Base-by-base conservation (phyloP, 2,888 invertebrate species). In the Aspidapion aeneum region DNA sequence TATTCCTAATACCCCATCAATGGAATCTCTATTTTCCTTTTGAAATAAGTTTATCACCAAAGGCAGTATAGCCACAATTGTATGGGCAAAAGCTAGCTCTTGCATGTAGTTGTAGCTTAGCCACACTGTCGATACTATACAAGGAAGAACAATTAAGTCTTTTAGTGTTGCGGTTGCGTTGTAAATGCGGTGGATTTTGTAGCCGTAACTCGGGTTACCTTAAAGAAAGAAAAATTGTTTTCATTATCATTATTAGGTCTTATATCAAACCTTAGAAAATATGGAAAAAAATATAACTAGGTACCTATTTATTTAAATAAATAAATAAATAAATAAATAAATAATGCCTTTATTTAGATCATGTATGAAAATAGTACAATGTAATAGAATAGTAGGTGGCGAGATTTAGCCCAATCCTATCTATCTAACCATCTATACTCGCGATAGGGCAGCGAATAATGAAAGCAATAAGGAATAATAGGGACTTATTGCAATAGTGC, bases 201-300 rank as follows among this genome's bases (percentile, higher is more conserved):
- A 60, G 17, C 78, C 78, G 71, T 76, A 74, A 1, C 71, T 69
- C 55, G 78, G 79, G 68, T 79, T 78, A 55, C 79, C 79, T 79
- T 63, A 52, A 73, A 70, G 61, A 60, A 59, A 64, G 12, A 48
- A n/a, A n/a, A n/a, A n/a, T n/a, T n/a, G n/a, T n/a, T n/a, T n/a
- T n/a, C 20, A 19, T 55, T 18, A 20, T 55, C 20, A 21, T 55
- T 55, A 16, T 55, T 55, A 48, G 12, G 49, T 48, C 9, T 12
- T 12, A 48, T 48, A 48, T 12, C 12, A 9, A 48, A 12, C 49
- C 9, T 48, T 48, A 12, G 49, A 48, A 48, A 12, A 48, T 12
- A 48, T 48, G 12, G 12, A 48, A 48, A 48, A 48, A 48, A 12
- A 48, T 48, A 12, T 12, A 12, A 48, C 9, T 12, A 48, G 12